These are phyloP conservation scores for Anas platyrhynchos DNA, from an alignment of 2,113 vertebrate genomes.

Conservation along the genomic window DNA sequence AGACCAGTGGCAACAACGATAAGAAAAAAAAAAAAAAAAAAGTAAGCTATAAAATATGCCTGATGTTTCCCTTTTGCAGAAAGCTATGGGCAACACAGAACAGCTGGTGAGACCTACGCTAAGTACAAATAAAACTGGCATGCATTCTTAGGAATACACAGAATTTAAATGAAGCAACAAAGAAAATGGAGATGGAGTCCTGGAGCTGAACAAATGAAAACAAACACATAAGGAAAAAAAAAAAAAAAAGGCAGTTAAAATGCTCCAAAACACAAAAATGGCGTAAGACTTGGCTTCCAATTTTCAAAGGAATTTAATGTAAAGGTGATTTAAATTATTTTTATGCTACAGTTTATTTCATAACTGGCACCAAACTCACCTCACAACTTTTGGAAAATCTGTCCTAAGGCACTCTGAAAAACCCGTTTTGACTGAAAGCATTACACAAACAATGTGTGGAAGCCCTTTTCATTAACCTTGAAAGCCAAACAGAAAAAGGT, in stretches of 20 bases:
- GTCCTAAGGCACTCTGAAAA: background rate
- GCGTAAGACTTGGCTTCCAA: background rate
- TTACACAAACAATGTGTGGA: background rate
- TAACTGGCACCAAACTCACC: background rate
- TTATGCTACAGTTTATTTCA: background rate
- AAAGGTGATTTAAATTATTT: background rate
- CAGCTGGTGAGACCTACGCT: background rate
- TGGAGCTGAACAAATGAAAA: background rate
- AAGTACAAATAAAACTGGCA: background rate
- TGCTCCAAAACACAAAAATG: background rate
- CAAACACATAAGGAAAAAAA: background rate
- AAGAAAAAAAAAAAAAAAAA: background rate
- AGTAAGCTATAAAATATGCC: background rate
- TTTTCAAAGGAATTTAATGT: background rate
- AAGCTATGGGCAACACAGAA: background rate
- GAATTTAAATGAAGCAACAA: background rate
- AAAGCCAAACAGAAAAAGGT: background rate
- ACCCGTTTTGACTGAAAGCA: background rate
- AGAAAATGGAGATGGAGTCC: background rate
- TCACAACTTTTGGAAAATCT: background rate
- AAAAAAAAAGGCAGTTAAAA: background rate
- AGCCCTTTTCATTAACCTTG: background rate
- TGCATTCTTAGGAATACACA: background rate
- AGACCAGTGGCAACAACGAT: background rate
- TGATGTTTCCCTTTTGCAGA: background rate